phyloP scores from a whole-genome alignment of 2,888 invertebrate genomes.

The Bibio marci region DNA sequence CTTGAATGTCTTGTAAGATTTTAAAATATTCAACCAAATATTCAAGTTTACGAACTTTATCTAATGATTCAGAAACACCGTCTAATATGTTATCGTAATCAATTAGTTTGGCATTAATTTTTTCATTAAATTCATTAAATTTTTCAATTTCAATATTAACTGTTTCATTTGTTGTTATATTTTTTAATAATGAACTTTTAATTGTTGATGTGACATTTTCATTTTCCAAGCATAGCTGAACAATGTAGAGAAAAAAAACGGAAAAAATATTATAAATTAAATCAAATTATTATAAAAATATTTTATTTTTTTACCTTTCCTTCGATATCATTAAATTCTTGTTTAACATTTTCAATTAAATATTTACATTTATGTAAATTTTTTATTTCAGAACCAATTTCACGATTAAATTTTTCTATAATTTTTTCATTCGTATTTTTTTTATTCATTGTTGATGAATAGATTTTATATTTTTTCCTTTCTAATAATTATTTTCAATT shows the following conservation, averaged over 20 bases:
- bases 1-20: conserved; percentile 51
- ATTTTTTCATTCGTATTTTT: conserved; percentile 16
- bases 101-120: conserved; percentile 35
- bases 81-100: conserved; percentile 26
- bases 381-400: conserved; percentile 35
- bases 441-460: too few relatives aligned
- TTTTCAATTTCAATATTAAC: conserved; percentile 33
- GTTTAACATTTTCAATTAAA: conserved; percentile 26
- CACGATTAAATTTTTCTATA: conserved; percentile 33
- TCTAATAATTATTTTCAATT: too few relatives aligned
- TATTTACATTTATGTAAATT: conserved; percentile 34
- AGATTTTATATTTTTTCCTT: too few relatives aligned
- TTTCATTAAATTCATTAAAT: conserved; percentile 25
- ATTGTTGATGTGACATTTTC: conserved; percentile 45
- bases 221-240: conserved; percentile 42
- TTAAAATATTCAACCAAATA: conserved; percentile 45
- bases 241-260: conserved; percentile 8
- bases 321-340: conserved; percentile 16
- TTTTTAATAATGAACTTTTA: conserved; percentile 41
- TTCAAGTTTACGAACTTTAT: conserved; percentile 37
- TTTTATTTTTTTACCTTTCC: conserved; percentile 16
- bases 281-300: neutral
- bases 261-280: conserved; percentile 5
- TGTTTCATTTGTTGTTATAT: conserved; percentile 33
- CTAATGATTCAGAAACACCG: conserved; percentile 24